phyloP scores from a whole-genome alignment of 2,797 vertebrate genomes.

The Cuniculus paca region DNA sequence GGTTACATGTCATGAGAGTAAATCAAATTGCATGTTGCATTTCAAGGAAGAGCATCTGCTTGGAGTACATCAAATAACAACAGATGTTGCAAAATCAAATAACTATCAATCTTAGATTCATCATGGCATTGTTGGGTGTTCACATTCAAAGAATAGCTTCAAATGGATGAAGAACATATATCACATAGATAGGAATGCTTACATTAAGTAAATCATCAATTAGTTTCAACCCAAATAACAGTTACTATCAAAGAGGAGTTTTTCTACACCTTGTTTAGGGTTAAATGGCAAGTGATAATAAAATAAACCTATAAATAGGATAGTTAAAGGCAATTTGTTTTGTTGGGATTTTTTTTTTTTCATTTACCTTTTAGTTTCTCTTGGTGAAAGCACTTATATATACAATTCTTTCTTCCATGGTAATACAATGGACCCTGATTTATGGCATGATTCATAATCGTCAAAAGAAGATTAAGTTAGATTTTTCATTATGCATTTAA shows the following conservation, averaged over 20 bases:
- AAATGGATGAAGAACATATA: conserved; percentile 30
- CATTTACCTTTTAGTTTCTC: not conserved
- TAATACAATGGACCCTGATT: not conserved
- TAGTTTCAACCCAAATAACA: not conserved
- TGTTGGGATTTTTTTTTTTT: not conserved
- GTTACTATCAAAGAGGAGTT: not conserved
- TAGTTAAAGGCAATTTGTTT: not conserved
- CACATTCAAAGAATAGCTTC: conserved; percentile 77
- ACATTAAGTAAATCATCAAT: not conserved
- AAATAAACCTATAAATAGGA: not conserved
- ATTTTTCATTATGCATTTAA: conserved; percentile 11
- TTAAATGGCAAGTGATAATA: not conserved
- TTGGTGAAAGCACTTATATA: accelerated
- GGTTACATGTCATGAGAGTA: conserved; percentile 74
- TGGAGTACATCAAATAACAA: conserved; percentile 76
- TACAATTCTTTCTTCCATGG: not conserved
- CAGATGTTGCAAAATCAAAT: conserved; percentile 87
- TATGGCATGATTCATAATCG: not conserved
- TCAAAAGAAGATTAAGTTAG: not conserved
- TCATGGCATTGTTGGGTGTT: conserved; percentile 75
- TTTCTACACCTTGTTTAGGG: not conserved
- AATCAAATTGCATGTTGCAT: conserved; percentile 80
- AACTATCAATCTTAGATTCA: conserved; percentile 84
- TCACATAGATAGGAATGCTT: not conserved
- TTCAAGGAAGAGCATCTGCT: conserved; percentile 87